phyloP scores from a whole-genome alignment of 2,797 vertebrate genomes.

The Muraenolepis orangiensis region DNA sequence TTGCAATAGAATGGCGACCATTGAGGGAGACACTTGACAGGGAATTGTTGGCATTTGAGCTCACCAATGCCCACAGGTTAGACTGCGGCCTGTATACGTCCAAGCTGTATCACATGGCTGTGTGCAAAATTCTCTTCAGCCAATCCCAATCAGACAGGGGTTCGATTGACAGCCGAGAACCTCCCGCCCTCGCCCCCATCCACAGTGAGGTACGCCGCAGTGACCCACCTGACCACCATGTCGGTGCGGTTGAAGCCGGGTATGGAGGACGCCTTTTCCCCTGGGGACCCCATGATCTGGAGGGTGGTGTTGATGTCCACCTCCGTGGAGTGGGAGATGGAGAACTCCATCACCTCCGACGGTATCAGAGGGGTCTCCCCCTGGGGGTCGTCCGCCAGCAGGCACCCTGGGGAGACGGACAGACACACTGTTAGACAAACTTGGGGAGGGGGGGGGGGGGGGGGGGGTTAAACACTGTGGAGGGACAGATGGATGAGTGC shows the following conservation, averaged over 20 bases:
- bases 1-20: too few relatives aligned
- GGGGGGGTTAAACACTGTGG: too few relatives aligned
- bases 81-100: not conserved
- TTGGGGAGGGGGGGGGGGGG: too few relatives aligned
- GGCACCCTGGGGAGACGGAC: slow-evolving; percentile 64
- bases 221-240: slow-evolving; percentile 91
- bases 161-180: slow-evolving; percentile 72
- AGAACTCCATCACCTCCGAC: slow-evolving; percentile 98
- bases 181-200: slow-evolving; percentile 36
- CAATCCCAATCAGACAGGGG: slow-evolving; percentile 71
- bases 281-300: slow-evolving; percentile 96
- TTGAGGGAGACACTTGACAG: too few relatives aligned
- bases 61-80: not conserved
- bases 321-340: slow-evolving; percentile 95
- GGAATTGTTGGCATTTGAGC: too few relatives aligned
- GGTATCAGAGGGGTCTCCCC: slow-evolving; percentile 97
- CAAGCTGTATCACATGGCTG: not conserved
- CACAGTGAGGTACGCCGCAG: not conserved
- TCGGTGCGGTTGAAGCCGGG: slow-evolving; percentile 98
- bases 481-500: too few relatives aligned
- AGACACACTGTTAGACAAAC: not conserved
- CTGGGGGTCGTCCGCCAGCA: slow-evolving; percentile 98
- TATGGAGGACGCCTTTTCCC: slow-evolving; percentile 97
- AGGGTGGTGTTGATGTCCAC: slow-evolving; percentile 99
- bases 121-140: slow-evolving; percentile 11